Evolutionary conservation across 1,140 invertebrate genomes (phyloP).

Genomic region (Samia ricini): DNA sequence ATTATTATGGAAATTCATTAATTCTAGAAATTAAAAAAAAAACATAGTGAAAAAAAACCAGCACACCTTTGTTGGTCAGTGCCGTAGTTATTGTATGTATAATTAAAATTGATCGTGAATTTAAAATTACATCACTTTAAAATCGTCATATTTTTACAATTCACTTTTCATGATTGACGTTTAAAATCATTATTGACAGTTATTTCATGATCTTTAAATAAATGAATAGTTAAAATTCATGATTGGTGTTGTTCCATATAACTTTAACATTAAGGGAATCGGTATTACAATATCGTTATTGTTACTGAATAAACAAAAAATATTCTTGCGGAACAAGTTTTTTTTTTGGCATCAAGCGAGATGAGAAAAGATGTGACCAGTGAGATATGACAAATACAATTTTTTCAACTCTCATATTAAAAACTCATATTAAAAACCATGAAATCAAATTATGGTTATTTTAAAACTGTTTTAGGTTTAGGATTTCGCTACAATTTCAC

Average conservation of each 20-base stretch:
- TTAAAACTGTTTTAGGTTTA: no score
- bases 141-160: background rate
- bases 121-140: background rate
- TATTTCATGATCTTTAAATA: background rate
- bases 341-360: conserved; percentile 75
- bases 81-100: background rate
- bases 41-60: conserved; percentile 40
- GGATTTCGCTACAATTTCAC: no score
- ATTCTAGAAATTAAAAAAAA: conserved; percentile 62
- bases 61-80: conserved; percentile 13
- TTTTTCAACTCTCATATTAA: background rate
- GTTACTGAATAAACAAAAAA: conserved; percentile 40
- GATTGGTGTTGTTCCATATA: conserved; percentile 22
- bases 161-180: no score
- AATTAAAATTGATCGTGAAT: background rate
- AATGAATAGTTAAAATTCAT: background rate
- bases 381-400: conserved; percentile 42
- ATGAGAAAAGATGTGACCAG: conserved; percentile 58
- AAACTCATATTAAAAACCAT: background rate
- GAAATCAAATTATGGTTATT: no score
- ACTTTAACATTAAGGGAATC: conserved; percentile 62
- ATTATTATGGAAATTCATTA: conserved; percentile 73
- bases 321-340: no score
- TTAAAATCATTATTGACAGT: no score
- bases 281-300: conserved; percentile 53